Evolutionary conservation across 2,113 vertebrate species (phyloP).

Genomic region (Oryzias curvinotus): DNA sequence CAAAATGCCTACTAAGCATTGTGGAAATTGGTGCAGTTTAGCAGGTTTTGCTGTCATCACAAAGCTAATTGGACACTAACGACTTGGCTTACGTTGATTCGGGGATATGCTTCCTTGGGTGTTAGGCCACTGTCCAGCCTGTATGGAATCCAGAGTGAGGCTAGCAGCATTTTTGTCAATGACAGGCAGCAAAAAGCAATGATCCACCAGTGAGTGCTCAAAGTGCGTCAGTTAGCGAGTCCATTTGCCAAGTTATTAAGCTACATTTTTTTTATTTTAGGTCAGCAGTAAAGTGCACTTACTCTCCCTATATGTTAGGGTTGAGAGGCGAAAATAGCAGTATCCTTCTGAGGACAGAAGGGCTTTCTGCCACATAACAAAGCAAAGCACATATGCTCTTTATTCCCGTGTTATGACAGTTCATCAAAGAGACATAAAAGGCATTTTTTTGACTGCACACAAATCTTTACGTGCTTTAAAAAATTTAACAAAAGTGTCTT

Average conservation of each 20-base stretch:
- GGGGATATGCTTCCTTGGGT: constrained; percentile 47
- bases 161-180: constrained; percentile 64
- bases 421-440: too few relatives aligned
- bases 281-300: constrained; percentile 72
- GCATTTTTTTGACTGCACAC: constrained; percentile 12
- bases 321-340: constrained; percentile 60
- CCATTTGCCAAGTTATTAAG: constrained; percentile 74
- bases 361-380: constrained; percentile 48
- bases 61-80: constrained; percentile 74
- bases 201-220: constrained; percentile 67
- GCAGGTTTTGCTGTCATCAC: constrained; percentile 64
- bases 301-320: constrained; percentile 52
- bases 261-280: constrained; percentile 75
- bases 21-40: constrained; percentile 56
- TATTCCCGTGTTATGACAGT: neutral
- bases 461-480: constrained; percentile 2
- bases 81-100: constrained; percentile 55
- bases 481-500: constrained; percentile 27
- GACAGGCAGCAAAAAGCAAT: constrained; percentile 65
- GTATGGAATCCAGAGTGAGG: constrained; percentile 42
- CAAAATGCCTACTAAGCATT: constrained; percentile 35
- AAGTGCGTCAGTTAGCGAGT: constrained; percentile 72
- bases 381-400: constrained; percentile 22
- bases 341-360: constrained; percentile 54
- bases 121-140: constrained; percentile 50